Evolutionary conservation across 2,888 invertebrate genomes (phyloP).

Genomic region (Chirona hameri): DNA sequence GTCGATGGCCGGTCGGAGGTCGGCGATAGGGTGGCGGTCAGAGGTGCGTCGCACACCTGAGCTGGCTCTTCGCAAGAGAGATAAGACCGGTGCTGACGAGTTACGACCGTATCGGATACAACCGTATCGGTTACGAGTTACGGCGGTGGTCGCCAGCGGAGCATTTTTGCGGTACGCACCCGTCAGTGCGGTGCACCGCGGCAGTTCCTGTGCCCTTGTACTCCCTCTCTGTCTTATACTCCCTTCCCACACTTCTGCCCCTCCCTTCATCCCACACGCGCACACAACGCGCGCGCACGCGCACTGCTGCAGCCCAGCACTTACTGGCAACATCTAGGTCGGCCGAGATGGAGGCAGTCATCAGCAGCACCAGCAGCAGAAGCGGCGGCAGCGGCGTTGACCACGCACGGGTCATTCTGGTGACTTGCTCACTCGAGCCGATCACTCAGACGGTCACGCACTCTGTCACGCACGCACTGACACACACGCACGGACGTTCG

Average conservation of each 20-base stretch:
- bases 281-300: too few relatives aligned
- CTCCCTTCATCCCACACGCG: too few relatives aligned
- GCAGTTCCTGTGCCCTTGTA: not conserved
- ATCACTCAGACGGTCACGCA: not conserved
- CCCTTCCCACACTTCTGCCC: not conserved
- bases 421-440: not conserved
- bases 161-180: not conserved
- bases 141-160: not conserved
- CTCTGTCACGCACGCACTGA: not conserved
- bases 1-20: too few relatives aligned
- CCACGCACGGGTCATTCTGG: not conserved
- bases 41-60: too few relatives aligned
- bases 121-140: not conserved
- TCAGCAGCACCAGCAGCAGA: not conserved
- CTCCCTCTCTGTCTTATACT: not conserved
- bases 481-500: not conserved
- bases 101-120: constrained; percentile 1
- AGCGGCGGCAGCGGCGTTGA: not conserved
- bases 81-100: not conserved
- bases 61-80: not conserved
- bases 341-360: not conserved
- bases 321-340: not conserved
- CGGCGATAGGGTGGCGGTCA: too few relatives aligned
- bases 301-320: not conserved
- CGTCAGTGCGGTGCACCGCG: not conserved